Base-by-base conservation (phyloP, 2,888 invertebrate genomes). In the Strigamia maritima region DNA sequence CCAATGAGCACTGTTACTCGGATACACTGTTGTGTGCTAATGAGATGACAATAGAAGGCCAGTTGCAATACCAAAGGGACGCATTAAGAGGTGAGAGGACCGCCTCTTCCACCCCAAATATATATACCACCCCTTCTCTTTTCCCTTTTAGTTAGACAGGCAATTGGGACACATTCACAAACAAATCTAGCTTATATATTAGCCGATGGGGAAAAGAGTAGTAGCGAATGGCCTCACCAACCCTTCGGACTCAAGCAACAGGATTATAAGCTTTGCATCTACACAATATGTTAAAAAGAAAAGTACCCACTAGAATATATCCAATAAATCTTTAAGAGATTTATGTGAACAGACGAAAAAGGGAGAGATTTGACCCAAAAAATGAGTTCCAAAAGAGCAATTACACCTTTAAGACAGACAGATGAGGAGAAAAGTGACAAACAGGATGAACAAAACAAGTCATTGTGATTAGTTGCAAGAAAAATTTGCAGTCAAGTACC, bases 181-280 rank as follows among this genome's bases (percentile, higher is more conserved):
- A 70, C 70, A 70, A 70, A 70, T 70, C 70, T 70, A 28, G 70
- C 70, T 70, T 70, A 70, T 70, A 70, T 26, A 44, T 44, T 44
- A 44, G 44, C 44, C 44, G 44, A 44, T 44, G 44, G 44, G 44
- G 44, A 44, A 44, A 44, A 44, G 44, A 38, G 38, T 38, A 10
- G 38, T 38, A 44, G 44, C 44, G 44, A 44, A 44, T 44, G 44
- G 44, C 16, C 44, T 12, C 44, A 44, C 44, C 44, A 44, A 44
- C 44, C 44, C 44, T 44, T 44, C 44, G 44, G 44, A 44, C 44
- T 14, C 44, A 16, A 44, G 14, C 14, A 44, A 16, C 44, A 44
- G 16, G 44, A 44, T 44, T 44, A 44, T 44, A 44, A 44, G 16
- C 44, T 16, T 44, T 10, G 44, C 2, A 10, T 2, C 12, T 44